These are phyloP conservation scores for Silurus asotus DNA, from an alignment of 2,113 vertebrate genomes.

Conservation along the genomic window DNA sequence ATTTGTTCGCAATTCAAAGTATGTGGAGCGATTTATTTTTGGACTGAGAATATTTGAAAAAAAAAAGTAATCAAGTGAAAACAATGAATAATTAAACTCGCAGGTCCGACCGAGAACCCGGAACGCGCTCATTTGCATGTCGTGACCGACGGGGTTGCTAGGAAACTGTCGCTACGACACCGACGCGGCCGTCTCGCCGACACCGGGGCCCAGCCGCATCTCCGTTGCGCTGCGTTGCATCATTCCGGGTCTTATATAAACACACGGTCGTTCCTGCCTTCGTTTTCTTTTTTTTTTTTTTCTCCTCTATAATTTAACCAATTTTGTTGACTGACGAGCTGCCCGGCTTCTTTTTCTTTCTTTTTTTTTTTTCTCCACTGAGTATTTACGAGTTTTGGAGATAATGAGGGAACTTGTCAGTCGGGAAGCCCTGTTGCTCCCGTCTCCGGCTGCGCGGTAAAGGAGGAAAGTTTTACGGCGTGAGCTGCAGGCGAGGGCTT, in stretches of 20 bases:
- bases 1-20: too few relatives aligned
- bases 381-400: neutral
- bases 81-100: neutral
- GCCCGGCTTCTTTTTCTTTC: neutral
- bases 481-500: neutral
- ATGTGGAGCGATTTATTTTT: too few relatives aligned
- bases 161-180: neutral
- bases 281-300: neutral
- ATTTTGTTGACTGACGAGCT: constrained; percentile 15
- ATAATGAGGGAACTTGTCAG: neutral
- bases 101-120: neutral
- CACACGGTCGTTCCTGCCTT: neutral
- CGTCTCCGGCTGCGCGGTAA: neutral
- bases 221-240: neutral
- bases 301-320: neutral
- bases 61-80: neutral
- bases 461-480: neutral
- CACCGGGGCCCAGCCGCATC: neutral
- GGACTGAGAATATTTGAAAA: too few relatives aligned
- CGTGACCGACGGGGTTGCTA: neutral
- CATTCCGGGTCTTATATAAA: neutral
- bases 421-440: neutral
- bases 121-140: neutral
- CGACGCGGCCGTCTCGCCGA: neutral
- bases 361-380: neutral